These are phyloP conservation scores for Drosophila obscura DNA, from an alignment of 1,140 invertebrate genomes.

Conservation along the genomic window DNA sequence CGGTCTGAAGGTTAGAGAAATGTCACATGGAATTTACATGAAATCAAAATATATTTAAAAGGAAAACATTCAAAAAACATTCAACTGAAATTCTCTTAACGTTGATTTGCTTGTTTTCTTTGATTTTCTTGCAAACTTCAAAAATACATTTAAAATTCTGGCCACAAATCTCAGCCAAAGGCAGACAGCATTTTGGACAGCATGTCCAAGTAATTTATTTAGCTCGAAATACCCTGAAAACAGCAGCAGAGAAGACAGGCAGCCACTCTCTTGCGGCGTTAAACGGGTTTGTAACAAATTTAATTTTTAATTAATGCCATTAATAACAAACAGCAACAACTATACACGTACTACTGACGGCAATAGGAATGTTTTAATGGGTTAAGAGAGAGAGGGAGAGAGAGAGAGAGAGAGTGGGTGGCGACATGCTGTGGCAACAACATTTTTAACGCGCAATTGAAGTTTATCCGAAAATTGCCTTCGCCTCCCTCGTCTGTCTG, in stretches of 20 bases:
- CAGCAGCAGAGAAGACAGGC: conserved; percentile 17
- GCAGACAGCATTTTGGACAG: conserved; percentile 9
- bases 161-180: too few relatives aligned
- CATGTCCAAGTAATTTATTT: conserved; percentile 23
- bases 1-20: too few relatives aligned
- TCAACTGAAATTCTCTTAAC: too few relatives aligned
- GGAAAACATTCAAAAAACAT: too few relatives aligned
- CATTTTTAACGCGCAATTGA: conserved; percentile 69
- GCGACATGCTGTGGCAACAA: conserved; percentile 35
- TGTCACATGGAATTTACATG: too few relatives aligned
- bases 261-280: conserved; percentile 13
- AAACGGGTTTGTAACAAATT: conserved; percentile 70
- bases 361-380: conserved; percentile 43
- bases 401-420: not conserved
- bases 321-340: conserved; percentile 52
- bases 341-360: not conserved
- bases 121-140: too few relatives aligned
- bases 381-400: conserved; percentile 13
- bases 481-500: conserved; percentile 18
- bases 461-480: conserved; percentile 61
- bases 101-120: too few relatives aligned
- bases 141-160: too few relatives aligned
- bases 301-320: conserved; percentile 73
- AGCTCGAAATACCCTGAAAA: conserved; percentile 6
- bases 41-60: too few relatives aligned